Evolutionary conservation across 2,113 vertebrate genomes (phyloP).

Genomic region (Regulus satrapa): DNA sequence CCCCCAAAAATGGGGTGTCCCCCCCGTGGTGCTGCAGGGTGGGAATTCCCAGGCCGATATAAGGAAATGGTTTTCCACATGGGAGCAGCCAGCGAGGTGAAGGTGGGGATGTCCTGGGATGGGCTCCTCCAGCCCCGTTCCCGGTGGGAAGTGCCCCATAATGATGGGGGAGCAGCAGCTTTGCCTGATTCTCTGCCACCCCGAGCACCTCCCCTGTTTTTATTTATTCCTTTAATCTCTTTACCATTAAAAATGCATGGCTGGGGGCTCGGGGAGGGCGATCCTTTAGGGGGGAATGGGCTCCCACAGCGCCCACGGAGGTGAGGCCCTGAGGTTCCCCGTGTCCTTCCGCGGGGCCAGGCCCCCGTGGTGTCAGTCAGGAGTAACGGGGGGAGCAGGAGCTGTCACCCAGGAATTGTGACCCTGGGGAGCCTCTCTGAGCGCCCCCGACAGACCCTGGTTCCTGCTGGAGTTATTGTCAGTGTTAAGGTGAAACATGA

Average conservation of each 20-base stretch:
- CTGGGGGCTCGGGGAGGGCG: not conserved
- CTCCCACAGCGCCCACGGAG: rapidly evolving
- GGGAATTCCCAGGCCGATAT: not conserved
- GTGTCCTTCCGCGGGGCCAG: not conserved
- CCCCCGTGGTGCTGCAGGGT: not conserved
- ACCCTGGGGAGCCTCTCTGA: not conserved
- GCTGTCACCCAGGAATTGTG: rapidly evolving
- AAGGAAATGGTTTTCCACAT: not conserved
- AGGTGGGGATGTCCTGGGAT: not conserved
- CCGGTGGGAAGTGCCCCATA: rapidly evolving
- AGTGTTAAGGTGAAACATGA: too few relatives aligned
- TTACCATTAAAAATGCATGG: not conserved
- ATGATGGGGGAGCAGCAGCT: not conserved
- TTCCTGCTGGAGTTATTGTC: not conserved
- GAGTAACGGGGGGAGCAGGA: too few relatives aligned
- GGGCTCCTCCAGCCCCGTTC: not conserved
- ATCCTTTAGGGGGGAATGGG: not conserved
- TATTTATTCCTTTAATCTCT: constrained; percentile 40
- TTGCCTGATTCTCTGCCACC: rapidly evolving
- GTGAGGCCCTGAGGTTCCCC: rapidly evolving
- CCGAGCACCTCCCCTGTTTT: not conserved
- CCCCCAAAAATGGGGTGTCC: not conserved
- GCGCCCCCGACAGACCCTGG: rapidly evolving
- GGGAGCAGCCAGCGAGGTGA: not conserved
- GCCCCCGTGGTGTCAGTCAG: not conserved